A percentile compares a stretch with the other conserved stretches of the same genome.
These are phyloP conservation scores for Helicoverpa armigera DNA, from an alignment of 1,140 invertebrate species.

Conservation along the genomic window DNA sequence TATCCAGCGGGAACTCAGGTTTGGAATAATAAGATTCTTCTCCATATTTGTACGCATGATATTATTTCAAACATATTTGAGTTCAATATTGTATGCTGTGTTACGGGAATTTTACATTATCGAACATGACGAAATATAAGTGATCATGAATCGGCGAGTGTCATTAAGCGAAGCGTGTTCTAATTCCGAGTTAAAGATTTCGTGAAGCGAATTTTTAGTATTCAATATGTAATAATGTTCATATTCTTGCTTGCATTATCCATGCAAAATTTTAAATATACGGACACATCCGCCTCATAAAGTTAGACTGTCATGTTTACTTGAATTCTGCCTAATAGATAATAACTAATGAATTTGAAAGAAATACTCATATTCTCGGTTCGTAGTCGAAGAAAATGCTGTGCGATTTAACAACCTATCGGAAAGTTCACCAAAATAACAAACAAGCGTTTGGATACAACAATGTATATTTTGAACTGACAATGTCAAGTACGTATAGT, in stretches of 20 bases:
- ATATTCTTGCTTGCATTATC: slow-evolving; percentile 19
- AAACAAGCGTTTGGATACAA: not conserved
- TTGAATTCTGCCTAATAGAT: not conserved
- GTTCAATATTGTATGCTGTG: slow-evolving; percentile 21
- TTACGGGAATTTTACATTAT: slow-evolving; percentile 11
- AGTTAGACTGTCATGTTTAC: not conserved
- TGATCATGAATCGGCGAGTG: slow-evolving; percentile 49
- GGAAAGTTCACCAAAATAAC: not conserved
- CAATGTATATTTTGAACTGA: not conserved
- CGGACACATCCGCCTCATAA: not conserved
- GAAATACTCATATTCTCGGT: not conserved
- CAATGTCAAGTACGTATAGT: not conserved
- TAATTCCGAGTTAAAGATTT: slow-evolving; percentile 9
- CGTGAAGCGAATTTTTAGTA: slow-evolving; percentile 30
- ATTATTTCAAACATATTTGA: slow-evolving; percentile 44
- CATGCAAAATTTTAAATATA: slow-evolving; percentile 17
- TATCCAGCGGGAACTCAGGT: slow-evolving; percentile 67
- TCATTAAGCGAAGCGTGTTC: slow-evolving; percentile 51
- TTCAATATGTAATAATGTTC: slow-evolving; percentile 30
- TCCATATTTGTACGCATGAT: slow-evolving; percentile 63
- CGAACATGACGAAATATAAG: slow-evolving; percentile 22
- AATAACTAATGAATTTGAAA: not conserved
- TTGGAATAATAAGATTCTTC: slow-evolving; percentile 62
- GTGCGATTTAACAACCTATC: slow-evolving; percentile 11
- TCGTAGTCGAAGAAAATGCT: not conserved